A percentile compares a stretch with the other conserved stretches of the same genome.
phyloP scores from a whole-genome alignment of 2,797 vertebrate species.

The Phataginus tricuspis region DNA sequence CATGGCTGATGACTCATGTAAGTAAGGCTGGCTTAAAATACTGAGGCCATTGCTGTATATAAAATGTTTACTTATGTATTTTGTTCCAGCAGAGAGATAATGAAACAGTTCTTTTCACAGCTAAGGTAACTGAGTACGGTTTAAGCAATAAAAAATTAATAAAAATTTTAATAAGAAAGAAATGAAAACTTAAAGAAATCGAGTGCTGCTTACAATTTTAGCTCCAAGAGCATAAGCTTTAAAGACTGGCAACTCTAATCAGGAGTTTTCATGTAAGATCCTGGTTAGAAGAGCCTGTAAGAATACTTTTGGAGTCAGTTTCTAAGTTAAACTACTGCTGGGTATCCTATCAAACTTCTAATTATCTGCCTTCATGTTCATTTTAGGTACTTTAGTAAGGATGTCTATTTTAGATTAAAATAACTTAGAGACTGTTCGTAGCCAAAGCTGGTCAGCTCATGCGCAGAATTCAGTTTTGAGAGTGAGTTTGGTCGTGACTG shows the following conservation, averaged over 20 bases:
- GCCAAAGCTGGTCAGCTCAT: not conserved
- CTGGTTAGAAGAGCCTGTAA: not conserved
- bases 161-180: not conserved
- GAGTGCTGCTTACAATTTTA: not conserved
- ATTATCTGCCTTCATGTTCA: not conserved
- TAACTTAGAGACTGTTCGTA: not conserved
- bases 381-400: not conserved
- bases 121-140: not conserved
- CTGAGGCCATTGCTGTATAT: not conserved
- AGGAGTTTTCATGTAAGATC: not conserved
- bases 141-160: not conserved
- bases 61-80: not conserved
- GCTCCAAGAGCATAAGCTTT: not conserved
- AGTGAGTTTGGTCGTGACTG: not conserved
- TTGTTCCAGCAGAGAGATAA: not conserved
- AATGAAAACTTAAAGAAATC: not conserved
- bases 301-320: not conserved
- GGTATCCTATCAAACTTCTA: not conserved
- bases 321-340: not conserved
- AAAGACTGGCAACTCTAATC: not conserved
- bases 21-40: not conserved
- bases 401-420: not conserved
- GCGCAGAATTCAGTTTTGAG: not conserved
- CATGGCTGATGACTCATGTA: not conserved
- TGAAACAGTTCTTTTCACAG: not conserved